Evolutionary conservation across 2,888 invertebrate species (phyloP).

Genomic region (Apodemia zela): DNA sequence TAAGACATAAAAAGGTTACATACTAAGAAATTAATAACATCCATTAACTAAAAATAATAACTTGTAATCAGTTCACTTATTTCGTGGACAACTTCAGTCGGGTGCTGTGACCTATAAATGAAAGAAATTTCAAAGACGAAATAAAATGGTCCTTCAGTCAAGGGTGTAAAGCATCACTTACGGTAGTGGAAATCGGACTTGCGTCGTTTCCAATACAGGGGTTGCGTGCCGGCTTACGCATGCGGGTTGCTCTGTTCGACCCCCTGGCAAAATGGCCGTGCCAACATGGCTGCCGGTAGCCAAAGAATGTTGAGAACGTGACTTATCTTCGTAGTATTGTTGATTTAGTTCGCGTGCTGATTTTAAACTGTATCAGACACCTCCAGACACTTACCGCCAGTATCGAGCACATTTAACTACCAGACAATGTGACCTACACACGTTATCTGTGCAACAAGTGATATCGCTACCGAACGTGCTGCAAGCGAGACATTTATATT

Average conservation of each 20-base stretch:
- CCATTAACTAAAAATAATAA: conserved; percentile 42
- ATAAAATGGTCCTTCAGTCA: conserved; percentile 51
- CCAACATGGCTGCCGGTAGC: conserved; percentile 79
- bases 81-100: conserved; percentile 63
- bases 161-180: conserved; percentile 49
- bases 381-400: conserved; percentile 50
- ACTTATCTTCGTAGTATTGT: conserved; percentile 67
- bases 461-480: conserved; percentile 51
- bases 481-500: conserved; percentile 53
- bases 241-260: conserved; percentile 72
- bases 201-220: conserved; percentile 58
- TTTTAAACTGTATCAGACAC: conserved; percentile 62
- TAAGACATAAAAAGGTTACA: neutral
- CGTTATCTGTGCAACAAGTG: conserved; percentile 76
- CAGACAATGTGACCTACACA: conserved; percentile 45
- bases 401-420: conserved; percentile 54
- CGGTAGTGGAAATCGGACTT: conserved; percentile 48
- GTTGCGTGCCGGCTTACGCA: conserved; percentile 75
- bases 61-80: conserved; percentile 65
- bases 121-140: conserved; percentile 47
- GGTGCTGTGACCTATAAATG: conserved; percentile 68
- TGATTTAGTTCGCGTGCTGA: conserved; percentile 62
- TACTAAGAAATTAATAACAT: conserved; percentile 9
- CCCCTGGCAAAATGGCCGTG: conserved; percentile 79
- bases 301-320: conserved; percentile 72